Conservation (phyloP, 2,888 invertebrate genomes). For the Drosophila longiperda region DNA sequence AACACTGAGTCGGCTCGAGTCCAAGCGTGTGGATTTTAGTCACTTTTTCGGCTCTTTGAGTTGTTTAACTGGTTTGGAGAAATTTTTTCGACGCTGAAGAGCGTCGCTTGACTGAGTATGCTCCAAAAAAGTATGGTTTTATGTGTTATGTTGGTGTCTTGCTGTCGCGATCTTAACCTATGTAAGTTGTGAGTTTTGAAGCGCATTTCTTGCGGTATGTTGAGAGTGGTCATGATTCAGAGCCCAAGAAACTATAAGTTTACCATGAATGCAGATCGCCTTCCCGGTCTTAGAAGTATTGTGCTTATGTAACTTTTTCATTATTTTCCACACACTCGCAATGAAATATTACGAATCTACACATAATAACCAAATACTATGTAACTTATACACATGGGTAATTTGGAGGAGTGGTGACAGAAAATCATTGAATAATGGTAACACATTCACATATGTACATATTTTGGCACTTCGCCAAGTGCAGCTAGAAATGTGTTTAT, state of each 20-base stretch:
- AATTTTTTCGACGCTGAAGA: slow-evolving; percentile 48
- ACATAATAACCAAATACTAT: slow-evolving; percentile 2
- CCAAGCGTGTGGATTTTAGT: slow-evolving; percentile 34
- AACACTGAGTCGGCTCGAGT: slow-evolving; percentile 38
- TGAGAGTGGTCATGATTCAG: slow-evolving; percentile 56
- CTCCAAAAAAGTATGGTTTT: slow-evolving; percentile 27
- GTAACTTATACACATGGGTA: slow-evolving; percentile 5
- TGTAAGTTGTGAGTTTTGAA: slow-evolving; percentile 9
- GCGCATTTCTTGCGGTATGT: slow-evolving; percentile 20
- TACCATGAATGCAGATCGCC: slow-evolving; percentile 4
- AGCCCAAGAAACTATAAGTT: slow-evolving; percentile 33
- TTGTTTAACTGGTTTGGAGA: slow-evolving; percentile 58
- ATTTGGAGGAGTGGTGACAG: background rate
- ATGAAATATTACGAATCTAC: background rate
- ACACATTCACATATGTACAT: background rate
- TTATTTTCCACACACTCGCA: background rate
- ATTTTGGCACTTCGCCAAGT: background rate
- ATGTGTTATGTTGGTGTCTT: slow-evolving; percentile 9
- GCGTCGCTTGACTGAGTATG: slow-evolving; percentile 44
- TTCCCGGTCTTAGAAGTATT: slow-evolving; percentile 42
- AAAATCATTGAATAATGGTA: slow-evolving; percentile 5
- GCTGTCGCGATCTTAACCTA: slow-evolving; percentile 31
- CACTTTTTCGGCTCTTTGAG: slow-evolving; percentile 54
- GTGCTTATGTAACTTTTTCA: slow-evolving; percentile 5
- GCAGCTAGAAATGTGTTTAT: background rate